Evolutionary conservation across 2,797 vertebrate genomes (phyloP), one percentile per base, ranked within the genome.

Genomic region (Okamejei kenojei): DNA sequence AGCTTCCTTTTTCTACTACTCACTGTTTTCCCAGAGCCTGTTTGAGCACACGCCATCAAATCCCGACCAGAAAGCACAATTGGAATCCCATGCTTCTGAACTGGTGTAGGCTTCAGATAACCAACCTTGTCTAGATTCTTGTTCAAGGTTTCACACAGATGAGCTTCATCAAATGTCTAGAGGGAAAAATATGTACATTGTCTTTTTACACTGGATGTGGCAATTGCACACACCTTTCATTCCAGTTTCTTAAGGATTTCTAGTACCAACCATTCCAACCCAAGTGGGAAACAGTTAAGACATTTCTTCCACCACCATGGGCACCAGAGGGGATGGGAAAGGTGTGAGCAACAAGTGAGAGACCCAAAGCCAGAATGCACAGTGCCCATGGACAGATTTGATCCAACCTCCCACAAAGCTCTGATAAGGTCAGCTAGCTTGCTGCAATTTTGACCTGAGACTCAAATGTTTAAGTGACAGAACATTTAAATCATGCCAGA

Each of bases 31-130:
- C 99, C 99, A 6, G 99, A 99, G 74, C 99, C 99, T 0, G 98
- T 99, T 93, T 99, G 99, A 10, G 98, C 98, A 94, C 98, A 99
- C 3, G 99, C 98, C 98, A 99, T 99, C 93, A 99, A 96, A 94
- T 99, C 99, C 76, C 98, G 96, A 93, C 97, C 97, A 0, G 97
- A 96, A 90, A 97, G 94, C 93, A 98, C 94, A 94, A 99, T 97
- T 4, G 99, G 98, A 94, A 99, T 98, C 93, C 98, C 98, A n/a
- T 99, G 96, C 93, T 99, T 99, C 94, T 99, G 99, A 93, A 99
- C 98, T 0, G 98, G 98, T 6, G 98, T 99, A 58, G 98, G 97
- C 94, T 98, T 99, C 32, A 95, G 95, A 79, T 98, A 99, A 3
- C 98, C 98, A 17, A 98, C 97, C 95, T 97, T 99, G 86, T 68